Base-by-base conservation (phyloP, 2,888 invertebrate species). In the Dione vanillae region DNA sequence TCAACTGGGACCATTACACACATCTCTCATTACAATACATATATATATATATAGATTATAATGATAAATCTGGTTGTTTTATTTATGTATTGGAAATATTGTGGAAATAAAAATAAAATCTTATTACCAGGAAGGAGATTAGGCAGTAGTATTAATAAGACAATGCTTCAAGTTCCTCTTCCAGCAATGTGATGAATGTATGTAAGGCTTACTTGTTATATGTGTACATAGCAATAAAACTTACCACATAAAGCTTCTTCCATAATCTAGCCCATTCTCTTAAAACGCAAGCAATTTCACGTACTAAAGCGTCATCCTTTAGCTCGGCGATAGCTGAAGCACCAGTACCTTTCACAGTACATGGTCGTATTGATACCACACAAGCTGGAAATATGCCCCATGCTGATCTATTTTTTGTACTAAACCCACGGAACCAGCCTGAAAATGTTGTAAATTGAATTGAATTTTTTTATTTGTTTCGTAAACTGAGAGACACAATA, bases 221-320 rank as follows among this genome's bases (percentile, higher is more conserved):
- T 52, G 0, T 6, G 37, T 10, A 54, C 0, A 3, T 35, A 5
- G n/a, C 19, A 20, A 12, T n/a, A 20, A 70, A 19, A 74, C 96
- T 92, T 91, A 98, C 98, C 95, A 98, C 96, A 94, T 96, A 98
- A 58, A 98, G 94, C 78, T 96, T 96, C 84, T 98, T 98, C 98
- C 98, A 98, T 76, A 98, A 96, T 77, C 96, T 94, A 16, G 96
- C 97, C 99, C 99, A 99, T 95, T 99, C 99, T 83, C 98, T 93
- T 56, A 98, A 92, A 0, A 98, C 98, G 75, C 97, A 96, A 0
- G 98, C 97, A 67, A 98, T 97, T 92, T 99, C 98, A 65, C 96
- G 94, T 0, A 98, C 97, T n/a, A 98, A 95, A 0, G 97, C 96
- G 91, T 99, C 98, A 80, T 97, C 97, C 78, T 97, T 94, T 14